Conservation (phyloP, 30 jellyfish, hydroid and myxozoan genomes). For the Hydractinia echinata region DNA sequence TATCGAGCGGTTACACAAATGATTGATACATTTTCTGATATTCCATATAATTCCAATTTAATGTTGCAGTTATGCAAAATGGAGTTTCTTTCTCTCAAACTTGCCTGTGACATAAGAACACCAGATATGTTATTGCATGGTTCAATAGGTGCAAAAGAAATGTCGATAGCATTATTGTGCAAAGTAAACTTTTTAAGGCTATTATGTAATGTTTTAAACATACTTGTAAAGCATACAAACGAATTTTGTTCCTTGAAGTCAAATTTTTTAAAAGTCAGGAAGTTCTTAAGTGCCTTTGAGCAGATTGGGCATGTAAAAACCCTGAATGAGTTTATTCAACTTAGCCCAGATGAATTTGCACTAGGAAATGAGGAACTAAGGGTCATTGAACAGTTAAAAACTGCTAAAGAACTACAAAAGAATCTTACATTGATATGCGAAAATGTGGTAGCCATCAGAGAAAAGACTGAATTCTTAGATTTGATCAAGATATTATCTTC, state of each 20-base stretch:
- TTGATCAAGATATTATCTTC: background rate
- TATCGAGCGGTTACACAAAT: background rate
- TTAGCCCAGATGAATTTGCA: no score
- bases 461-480: background rate
- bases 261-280: no score
- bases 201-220: no score
- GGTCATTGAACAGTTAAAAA: no score
- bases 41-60: background rate
- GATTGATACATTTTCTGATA: background rate
- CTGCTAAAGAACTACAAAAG: background rate
- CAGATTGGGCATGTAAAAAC: no score
- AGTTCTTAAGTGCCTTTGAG: no score
- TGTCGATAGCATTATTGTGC: background rate
- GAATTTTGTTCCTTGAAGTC: no score
- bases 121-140: background rate
- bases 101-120: background rate
- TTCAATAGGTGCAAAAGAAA: background rate
- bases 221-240: no score
- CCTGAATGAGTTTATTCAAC: no score
- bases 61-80: background rate
- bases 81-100: background rate
- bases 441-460: background rate
- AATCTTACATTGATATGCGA: background rate
- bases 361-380: no score
- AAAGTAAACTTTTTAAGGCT: no score